Evolutionary conservation across 1,140 invertebrate genomes (phyloP).

Genomic region (Diabrotica undecimpunctata): DNA sequence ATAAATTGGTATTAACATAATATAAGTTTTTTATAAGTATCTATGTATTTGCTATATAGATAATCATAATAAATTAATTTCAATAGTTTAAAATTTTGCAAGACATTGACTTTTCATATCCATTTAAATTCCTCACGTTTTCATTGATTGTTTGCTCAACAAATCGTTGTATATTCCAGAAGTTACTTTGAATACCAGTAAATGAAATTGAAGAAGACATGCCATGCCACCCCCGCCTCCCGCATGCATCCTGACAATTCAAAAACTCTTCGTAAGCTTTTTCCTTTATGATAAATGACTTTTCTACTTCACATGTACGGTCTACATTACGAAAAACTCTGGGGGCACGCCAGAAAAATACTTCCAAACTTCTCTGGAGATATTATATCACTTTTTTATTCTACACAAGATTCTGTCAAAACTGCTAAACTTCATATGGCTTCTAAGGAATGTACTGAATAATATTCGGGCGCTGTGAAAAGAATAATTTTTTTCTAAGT

Average conservation of each 20-base stretch:
- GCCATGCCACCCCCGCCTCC: no score
- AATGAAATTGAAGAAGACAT: no score
- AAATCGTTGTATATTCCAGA: no score
- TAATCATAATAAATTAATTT: no score
- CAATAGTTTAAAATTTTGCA: no score
- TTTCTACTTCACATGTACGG: background rate
- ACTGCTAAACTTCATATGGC: conserved; percentile 7
- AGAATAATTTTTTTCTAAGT: background rate
- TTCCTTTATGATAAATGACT: background rate
- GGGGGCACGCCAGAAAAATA: background rate
- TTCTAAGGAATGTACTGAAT: conserved; percentile 1
- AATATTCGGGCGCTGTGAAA: conserved; percentile 2
- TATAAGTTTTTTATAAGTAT: no score
- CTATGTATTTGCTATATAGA: no score
- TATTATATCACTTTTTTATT: conserved; percentile 11
- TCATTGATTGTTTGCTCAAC: no score
- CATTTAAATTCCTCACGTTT: no score
- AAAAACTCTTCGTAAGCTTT: background rate
- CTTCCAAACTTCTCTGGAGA: conserved; percentile 4
- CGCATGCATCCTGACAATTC: background rate
- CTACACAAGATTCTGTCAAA: conserved; percentile 4
- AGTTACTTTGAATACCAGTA: no score
- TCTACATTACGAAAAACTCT: background rate
- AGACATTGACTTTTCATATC: no score
- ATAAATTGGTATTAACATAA: no score